phyloP scores from a whole-genome alignment of 1,140 invertebrate species.

The Lithobius niger region DNA sequence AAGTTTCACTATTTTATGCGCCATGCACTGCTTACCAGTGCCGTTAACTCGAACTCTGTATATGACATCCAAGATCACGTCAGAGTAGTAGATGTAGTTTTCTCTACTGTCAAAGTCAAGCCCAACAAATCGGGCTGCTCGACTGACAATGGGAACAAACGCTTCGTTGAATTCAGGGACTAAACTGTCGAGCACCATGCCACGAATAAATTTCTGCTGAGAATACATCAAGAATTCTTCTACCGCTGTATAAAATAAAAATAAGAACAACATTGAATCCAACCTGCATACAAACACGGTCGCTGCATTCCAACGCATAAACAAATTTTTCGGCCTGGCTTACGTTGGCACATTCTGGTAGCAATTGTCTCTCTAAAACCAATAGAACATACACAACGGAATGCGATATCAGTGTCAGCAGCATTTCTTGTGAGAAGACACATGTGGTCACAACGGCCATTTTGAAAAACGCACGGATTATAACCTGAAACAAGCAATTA shows the following conservation, averaged over 20 bases:
- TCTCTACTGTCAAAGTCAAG: conserved; percentile 87
- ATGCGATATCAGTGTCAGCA: conserved; percentile 65
- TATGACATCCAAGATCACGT: conserved; percentile 92
- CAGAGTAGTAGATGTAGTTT: conserved; percentile 90
- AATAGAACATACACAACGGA: conserved; percentile 84
- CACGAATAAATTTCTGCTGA: conserved; percentile 92
- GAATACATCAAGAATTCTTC: conserved; percentile 93
- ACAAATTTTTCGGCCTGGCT: not conserved
- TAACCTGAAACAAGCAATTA: conserved; percentile 34
- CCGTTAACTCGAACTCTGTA: conserved; percentile 81
- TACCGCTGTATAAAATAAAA: conserved; percentile 41
- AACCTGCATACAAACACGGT: not conserved
- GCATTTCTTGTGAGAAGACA: conserved; percentile 75
- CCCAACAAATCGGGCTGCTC: conserved; percentile 88
- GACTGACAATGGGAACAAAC: conserved; percentile 62
- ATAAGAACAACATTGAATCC: conserved; percentile 1
- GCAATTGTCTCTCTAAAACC: conserved; percentile 36
- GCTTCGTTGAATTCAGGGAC: conserved; percentile 86
- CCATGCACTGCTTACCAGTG: too few species aligned
- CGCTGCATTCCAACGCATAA: not conserved
- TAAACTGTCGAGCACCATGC: conserved; percentile 69
- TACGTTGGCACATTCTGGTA: not conserved
- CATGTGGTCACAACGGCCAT: conserved; percentile 88
- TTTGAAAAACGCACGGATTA: conserved; percentile 81
- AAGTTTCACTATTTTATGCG: too few species aligned